Conservation (phyloP, 2,888 invertebrate species). For the Hecatera dysodea region DNA sequence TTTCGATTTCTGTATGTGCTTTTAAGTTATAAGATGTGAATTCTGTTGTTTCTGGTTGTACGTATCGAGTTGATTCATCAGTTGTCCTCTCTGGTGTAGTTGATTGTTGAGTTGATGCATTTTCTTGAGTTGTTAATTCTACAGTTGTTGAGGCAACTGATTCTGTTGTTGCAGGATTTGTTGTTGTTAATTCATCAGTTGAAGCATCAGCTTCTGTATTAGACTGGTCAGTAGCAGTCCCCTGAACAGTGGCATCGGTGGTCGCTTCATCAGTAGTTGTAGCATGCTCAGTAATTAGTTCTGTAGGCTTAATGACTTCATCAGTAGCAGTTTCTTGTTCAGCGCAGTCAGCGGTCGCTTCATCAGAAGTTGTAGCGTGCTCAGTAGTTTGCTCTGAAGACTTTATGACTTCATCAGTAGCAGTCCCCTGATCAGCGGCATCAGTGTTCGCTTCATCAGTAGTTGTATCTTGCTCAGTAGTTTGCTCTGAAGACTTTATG, state of each 20-base stretch:
- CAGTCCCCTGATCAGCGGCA: no score
- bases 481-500: no score
- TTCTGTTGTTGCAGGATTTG: not conserved
- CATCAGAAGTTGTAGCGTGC: not conserved
- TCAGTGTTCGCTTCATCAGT: no score
- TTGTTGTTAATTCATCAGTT: not conserved
- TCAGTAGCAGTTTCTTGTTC: no score
- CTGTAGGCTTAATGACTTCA: no score
- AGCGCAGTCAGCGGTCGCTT: no score
- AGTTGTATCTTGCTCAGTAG: no score
- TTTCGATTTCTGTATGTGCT: not conserved
- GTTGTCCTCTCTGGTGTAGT: not conserved
- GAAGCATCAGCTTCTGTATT: not conserved
- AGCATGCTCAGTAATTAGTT: not conserved
- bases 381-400: no score
- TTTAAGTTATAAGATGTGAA: not conserved
- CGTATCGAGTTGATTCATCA: constrained; percentile 9
- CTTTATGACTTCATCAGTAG: no score
- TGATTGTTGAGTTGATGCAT: not conserved
- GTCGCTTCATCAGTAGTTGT: not conserved
- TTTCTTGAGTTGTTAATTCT: not conserved
- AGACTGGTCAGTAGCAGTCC: not conserved
- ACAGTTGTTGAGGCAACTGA: not conserved
- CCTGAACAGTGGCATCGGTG: not conserved
- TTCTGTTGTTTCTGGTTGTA: constrained; percentile 1